These are phyloP conservation scores for Enteromius anoplus DNA, from an alignment of 2,797 vertebrate species.

Conservation along the genomic window DNA sequence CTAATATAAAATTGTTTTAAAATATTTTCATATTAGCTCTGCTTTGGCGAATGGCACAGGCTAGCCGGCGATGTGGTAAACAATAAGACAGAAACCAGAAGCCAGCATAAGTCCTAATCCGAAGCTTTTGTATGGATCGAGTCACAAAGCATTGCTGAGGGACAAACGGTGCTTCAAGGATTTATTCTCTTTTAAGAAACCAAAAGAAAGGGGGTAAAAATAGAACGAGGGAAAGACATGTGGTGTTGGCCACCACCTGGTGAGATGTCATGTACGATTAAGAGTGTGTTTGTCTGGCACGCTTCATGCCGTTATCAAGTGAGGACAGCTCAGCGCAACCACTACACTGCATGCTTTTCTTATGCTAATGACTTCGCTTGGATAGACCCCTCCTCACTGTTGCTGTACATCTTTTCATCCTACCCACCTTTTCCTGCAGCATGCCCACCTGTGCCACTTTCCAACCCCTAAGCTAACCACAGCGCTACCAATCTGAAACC, in stretches of 20 bases:
- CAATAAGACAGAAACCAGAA: constrained; percentile 35
- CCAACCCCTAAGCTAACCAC: constrained; percentile 18
- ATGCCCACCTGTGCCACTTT: constrained; percentile 47
- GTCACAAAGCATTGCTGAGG: constrained; percentile 28
- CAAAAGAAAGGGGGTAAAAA: constrained; percentile 25
- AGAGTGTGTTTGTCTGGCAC: constrained; percentile 64
- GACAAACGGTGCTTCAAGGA: constrained; percentile 36
- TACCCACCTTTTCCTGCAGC: constrained; percentile 4
- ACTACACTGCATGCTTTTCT: constrained; percentile 59
- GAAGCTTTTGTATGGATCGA: constrained; percentile 23
- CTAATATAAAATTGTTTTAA: constrained; percentile 61
- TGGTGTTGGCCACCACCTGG: constrained; percentile 61
- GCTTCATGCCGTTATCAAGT: constrained; percentile 60
- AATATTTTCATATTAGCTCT: constrained; percentile 54
- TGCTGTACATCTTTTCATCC: constrained; percentile 3
- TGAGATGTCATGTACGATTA: constrained; percentile 65
- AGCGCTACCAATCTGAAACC: constrained; percentile 36
- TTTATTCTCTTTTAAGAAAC: constrained; percentile 41
- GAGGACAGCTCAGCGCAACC: constrained; percentile 55
- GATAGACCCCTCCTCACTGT: constrained; percentile 38
- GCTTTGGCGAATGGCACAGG: neutral
- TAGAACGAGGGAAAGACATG: constrained; percentile 51
- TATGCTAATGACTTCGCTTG: constrained; percentile 57
- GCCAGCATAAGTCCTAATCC: constrained; percentile 26
- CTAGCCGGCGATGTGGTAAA: constrained; percentile 20